Evolutionary conservation across 2,888 invertebrate species (phyloP).

Genomic region (Xylocampa areola): DNA sequence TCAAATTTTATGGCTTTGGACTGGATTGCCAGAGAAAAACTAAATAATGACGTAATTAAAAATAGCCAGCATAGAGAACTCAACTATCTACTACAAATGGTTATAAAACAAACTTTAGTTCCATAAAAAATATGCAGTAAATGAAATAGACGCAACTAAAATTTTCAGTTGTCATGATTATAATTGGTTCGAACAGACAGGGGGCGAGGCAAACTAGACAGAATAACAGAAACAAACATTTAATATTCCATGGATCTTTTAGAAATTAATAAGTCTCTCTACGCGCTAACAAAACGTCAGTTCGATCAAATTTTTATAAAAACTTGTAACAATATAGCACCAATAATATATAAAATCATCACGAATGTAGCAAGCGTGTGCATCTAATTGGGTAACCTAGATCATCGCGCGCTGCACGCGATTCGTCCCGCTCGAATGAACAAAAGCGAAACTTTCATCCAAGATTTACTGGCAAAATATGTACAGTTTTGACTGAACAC

Average conservation of each 20-base stretch:
- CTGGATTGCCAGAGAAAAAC: not conserved
- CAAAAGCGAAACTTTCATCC: conserved; percentile 67
- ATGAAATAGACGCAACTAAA: too few relatives aligned
- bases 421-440: conserved; percentile 62
- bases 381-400: conserved; percentile 68
- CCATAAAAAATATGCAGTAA: too few relatives aligned
- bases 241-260: too few relatives aligned
- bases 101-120: too few relatives aligned
- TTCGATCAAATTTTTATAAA: conserved; percentile 11
- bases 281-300: conserved; percentile 5
- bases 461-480: conserved; percentile 59
- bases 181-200: too few relatives aligned
- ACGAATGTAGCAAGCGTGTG: conserved; percentile 44
- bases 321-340: conserved; percentile 18
- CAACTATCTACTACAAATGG: too few relatives aligned
- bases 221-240: too few relatives aligned
- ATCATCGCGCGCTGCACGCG: conserved; percentile 63
- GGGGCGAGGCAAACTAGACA: too few relatives aligned
- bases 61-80: too few relatives aligned
- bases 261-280: not conserved
- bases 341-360: conserved; percentile 46
- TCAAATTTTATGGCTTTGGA: not conserved
- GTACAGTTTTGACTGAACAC: conserved; percentile 44
- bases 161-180: too few relatives aligned
- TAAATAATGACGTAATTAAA: too few relatives aligned